Evolutionary conservation across 1,140 invertebrate genomes (phyloP), one percentile per base, ranked within the genome.

Genomic region (Hermetia illucens): DNA sequence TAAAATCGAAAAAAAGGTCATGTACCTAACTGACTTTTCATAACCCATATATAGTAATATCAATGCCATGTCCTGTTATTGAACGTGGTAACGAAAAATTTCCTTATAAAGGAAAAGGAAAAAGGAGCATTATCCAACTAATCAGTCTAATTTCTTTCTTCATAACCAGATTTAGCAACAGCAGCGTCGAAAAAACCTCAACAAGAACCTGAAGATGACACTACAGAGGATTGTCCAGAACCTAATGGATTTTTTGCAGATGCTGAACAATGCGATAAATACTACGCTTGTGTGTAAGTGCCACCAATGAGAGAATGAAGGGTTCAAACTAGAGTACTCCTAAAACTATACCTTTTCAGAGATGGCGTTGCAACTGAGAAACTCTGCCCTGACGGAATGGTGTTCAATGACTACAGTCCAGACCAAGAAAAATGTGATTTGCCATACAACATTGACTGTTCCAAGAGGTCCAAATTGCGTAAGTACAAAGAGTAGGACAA

Each of bases 211-310:
- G 52, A 53, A 12, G 49, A 55, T 15, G 43, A 40, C 36, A 43
- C 63, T 9, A 65, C 66, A 3, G 72, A 74, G 29, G 69, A 82
- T 43, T 91, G 86, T 54, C 85, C 85, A 1, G 81, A 88, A 51
- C 68, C 75, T 3, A 75, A 86, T 47, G 86, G 87, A 12, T 89
- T 74, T 58, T 91, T 87, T 54, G 79, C 85, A 4, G 84, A 88
- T 50, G 73, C 74, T 6, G 75, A 82, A 47, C 86, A 90, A 58
- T 92, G 88, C 51, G 88, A 93, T 64, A 87, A 88, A 57, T 93
- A 90, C 53, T 87, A 89, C 58, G 77, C 79, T 38, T 92, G 88
- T 62, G 65, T 64, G 69, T 71, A 51, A 53, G 56, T 53, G 36
- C n/a, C n/a, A n/a, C n/a, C n/a, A n/a, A n/a, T n/a, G n/a, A n/a